Percentiles rank a stretch among this genome's conserved stretches.
Conservation (phyloP, 2,113 vertebrate genomes). For the Stomatorhinus ivindoensis region DNA sequence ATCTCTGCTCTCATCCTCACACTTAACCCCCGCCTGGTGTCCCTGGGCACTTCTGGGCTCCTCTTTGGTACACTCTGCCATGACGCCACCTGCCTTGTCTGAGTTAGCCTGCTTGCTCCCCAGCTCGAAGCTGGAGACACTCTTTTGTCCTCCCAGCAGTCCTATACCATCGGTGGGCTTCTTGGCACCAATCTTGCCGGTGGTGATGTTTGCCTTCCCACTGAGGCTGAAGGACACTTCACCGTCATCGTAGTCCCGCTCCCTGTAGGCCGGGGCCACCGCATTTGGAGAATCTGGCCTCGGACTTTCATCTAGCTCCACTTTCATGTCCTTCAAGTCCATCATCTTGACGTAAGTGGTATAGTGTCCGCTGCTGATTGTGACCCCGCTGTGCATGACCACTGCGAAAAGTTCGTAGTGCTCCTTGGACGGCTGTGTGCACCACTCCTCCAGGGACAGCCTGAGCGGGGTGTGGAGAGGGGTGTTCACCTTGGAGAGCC, state of each 20-base stretch:
- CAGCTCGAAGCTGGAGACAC: slow-evolving; percentile 70
- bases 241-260: slow-evolving; percentile 65
- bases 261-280: slow-evolving; percentile 51
- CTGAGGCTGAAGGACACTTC: slow-evolving; percentile 70
- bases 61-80: slow-evolving; percentile 46
- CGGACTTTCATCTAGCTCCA: slow-evolving; percentile 27
- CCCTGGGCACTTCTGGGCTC: slow-evolving; percentile 40
- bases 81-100: slow-evolving; percentile 52
- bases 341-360: slow-evolving; percentile 84
- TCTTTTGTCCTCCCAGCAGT: slow-evolving; percentile 88
- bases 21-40: slow-evolving; percentile 37
- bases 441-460: slow-evolving; percentile 88
- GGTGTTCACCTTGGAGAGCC: slow-evolving; percentile 94
- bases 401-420: slow-evolving; percentile 86
- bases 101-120: slow-evolving; percentile 57
- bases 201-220: slow-evolving; percentile 34
- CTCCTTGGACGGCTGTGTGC: slow-evolving; percentile 73
- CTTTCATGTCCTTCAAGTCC: slow-evolving; percentile 61
- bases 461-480: slow-evolving; percentile 81
- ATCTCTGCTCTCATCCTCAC: slow-evolving; percentile 37
- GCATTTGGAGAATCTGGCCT: slow-evolving; percentile 55
- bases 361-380: slow-evolving; percentile 95
- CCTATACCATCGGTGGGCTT: slow-evolving; percentile 77
- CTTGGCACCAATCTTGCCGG: slow-evolving; percentile 67
- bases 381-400: slow-evolving; percentile 95